Conservation (phyloP, 2,113 vertebrate species). For the Sceloporus tristichus region DNA sequence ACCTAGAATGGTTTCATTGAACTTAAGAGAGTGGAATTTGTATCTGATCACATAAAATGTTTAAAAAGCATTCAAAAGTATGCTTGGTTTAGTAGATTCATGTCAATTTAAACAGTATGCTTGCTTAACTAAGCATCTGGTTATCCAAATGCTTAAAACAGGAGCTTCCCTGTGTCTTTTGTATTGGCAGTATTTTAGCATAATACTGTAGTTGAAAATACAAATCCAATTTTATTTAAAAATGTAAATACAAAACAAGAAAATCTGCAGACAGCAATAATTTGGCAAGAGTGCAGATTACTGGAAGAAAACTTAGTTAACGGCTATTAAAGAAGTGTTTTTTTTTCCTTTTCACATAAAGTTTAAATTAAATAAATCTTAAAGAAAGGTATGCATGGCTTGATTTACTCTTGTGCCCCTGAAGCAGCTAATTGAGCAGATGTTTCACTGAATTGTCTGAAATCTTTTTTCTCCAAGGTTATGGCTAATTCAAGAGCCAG, state of each 20-base stretch:
- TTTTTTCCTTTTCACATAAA: slow-evolving; percentile 44
- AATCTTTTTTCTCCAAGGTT: not conserved
- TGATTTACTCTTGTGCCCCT: slow-evolving; percentile 44
- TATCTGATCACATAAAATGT: not conserved
- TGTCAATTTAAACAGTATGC: not conserved
- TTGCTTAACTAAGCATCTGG: not conserved
- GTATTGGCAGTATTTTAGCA: not conserved
- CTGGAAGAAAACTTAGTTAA: slow-evolving; percentile 70
- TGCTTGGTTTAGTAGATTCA: not conserved
- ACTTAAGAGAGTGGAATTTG: not conserved
- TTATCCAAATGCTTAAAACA: slow-evolving; percentile 31
- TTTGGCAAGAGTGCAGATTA: slow-evolving; percentile 64
- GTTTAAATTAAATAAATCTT: slow-evolving; percentile 71
- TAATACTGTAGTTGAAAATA: not conserved
- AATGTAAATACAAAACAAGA: not conserved
- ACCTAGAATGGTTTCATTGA: not conserved
- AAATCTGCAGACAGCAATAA: not conserved
- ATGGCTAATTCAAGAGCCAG: slow-evolving; percentile 61
- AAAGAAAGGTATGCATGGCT: slow-evolving; percentile 10
- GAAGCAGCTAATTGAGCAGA: slow-evolving; percentile 37
- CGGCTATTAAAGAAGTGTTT: slow-evolving; percentile 70
- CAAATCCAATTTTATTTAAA: slow-evolving; percentile 27
- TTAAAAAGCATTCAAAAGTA: not conserved
- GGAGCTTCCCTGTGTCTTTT: fast-evolving
- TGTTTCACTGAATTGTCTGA: slow-evolving; percentile 32